Conservation (phyloP, 2,888 invertebrate species). For the Drosophila colorata region DNA sequence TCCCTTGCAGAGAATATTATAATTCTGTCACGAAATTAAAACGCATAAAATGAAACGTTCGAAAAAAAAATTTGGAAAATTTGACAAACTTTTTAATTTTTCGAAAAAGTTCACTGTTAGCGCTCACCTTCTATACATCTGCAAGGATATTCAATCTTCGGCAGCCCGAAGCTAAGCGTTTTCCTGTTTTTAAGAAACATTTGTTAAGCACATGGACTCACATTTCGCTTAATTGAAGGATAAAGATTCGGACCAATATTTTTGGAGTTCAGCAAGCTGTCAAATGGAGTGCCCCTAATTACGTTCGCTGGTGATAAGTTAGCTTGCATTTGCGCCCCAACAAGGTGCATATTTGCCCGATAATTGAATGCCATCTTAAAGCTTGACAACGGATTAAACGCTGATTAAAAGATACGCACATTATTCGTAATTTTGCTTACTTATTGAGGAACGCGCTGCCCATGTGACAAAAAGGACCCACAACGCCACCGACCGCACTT, state of each 20-base stretch:
- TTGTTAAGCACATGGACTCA: slow-evolving; percentile 4
- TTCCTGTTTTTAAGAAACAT: too few relatives aligned
- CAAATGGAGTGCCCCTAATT: neutral
- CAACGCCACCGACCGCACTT: neutral
- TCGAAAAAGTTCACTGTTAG: too few relatives aligned
- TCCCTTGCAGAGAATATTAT: too few relatives aligned
- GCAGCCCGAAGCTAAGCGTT: too few relatives aligned
- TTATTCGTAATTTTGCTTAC: neutral
- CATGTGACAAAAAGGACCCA: neutral
- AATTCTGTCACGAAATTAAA: too few relatives aligned
- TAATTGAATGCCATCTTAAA: neutral
- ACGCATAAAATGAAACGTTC: too few relatives aligned
- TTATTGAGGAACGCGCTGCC: neutral
- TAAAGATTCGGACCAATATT: neutral
- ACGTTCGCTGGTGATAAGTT: neutral
- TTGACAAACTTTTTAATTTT: too few relatives aligned
- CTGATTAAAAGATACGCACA: too few relatives aligned
- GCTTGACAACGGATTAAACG: neutral
- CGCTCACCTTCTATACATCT: too few relatives aligned
- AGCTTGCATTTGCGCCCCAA: neutral
- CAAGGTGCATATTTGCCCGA: neutral
- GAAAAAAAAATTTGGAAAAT: too few relatives aligned
- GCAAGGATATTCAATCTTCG: too few relatives aligned
- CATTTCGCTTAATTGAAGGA: neutral
- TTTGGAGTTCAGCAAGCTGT: neutral